phyloP scores from a whole-genome alignment of 2,113 vertebrate genomes.

The Prunella himalayana region DNA sequence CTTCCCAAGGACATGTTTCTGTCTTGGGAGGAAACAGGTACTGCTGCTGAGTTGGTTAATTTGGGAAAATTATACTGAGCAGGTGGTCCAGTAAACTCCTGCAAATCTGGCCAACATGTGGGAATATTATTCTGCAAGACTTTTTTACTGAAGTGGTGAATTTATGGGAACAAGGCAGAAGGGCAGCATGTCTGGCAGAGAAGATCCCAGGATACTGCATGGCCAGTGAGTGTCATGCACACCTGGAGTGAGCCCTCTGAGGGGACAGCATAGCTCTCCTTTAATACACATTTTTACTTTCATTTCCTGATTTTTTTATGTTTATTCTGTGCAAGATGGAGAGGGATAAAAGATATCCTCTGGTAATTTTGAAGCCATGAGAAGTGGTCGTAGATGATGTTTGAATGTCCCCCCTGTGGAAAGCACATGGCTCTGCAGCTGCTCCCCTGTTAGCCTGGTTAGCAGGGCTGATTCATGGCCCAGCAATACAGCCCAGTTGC shows the following conservation, averaged over 20 bases:
- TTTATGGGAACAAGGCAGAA: neutral
- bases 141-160: neutral
- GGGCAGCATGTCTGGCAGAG: neutral
- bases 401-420: neutral
- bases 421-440: neutral
- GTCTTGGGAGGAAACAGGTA: neutral
- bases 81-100: neutral
- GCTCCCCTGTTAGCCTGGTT: neutral
- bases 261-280: neutral
- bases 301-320: neutral
- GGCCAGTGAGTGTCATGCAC: accelerated
- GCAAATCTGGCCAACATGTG: neutral
- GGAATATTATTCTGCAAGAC: neutral
- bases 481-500: neutral
- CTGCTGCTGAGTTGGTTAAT: neutral
- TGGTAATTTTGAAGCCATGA: neutral
- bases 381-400: neutral
- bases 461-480: neutral
- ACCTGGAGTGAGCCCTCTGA: neutral
- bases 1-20: accelerated
- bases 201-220: neutral
- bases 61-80: neutral
- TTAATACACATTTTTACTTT: neutral
- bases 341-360: neutral
- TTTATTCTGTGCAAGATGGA: neutral